Base-by-base conservation (phyloP, 2,113 vertebrate species). In the Grammomys surdaster region DNA sequence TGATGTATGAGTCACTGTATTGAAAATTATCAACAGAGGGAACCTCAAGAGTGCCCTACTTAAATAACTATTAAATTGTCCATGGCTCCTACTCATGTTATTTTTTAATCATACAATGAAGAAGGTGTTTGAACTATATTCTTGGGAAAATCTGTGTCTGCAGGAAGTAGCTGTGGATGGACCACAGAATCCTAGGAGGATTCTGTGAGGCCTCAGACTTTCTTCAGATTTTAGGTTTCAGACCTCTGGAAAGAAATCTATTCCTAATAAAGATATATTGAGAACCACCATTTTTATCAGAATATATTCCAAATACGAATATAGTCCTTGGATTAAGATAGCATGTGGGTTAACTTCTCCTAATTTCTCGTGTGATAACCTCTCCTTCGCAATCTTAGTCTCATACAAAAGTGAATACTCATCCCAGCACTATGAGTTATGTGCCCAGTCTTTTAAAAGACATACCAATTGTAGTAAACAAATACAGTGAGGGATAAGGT, bases 11-110 rank as follows among this genome's bases (percentile, higher is more conserved):
- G 94, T 89, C 90, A 75, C 95, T 97, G 93, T 97, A 97, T 96
- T 98, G 95, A 96, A 98, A 98, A 96, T 80, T 98, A 96, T 67
- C 95, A 97, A 97, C 90, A 93, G 75, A 98, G 87, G 94, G 97
- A 98, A 98, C 98, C 77, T 80, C 51, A 70, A 92, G 94, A 96
- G 86, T 97, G 96, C 89, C 96, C 98, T 98, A 98, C 88, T 97
- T 98, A 97, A 54, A 95, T 96, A 94, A 96, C 48, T 96, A 96
- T 96, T 97, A 97, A 88, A 95, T 67, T 97, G 91, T 88, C 24
- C 95, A 65, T 90, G 92, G 80, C 4, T 51, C 33, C 20, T 36
- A 4, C 5, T 69, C 1, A 54, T 78, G 26, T 69, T 54, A 24
- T 56, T 73, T 77, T 93, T 77, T 63, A 56, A n/a, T 48, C 11